These are phyloP conservation scores for Rhinoptilus africanus DNA, from an alignment of 2,113 vertebrate species.

Conservation along the genomic window DNA sequence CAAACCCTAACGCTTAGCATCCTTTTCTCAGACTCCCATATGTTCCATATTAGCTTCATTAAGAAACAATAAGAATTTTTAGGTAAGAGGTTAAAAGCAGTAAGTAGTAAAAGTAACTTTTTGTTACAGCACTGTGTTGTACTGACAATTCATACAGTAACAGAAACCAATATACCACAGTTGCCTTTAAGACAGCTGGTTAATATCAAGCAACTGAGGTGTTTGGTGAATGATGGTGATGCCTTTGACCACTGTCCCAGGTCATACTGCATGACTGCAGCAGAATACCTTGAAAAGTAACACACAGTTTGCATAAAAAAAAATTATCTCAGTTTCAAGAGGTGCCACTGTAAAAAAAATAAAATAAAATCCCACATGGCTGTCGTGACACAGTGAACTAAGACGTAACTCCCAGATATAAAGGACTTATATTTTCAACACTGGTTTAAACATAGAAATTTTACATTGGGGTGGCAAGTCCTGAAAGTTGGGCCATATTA, in stretches of 20 bases:
- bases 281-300: background rate
- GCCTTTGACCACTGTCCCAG: background rate
- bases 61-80: background rate
- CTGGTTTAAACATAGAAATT: background rate
- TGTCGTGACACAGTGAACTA: background rate
- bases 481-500: background rate
- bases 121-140: background rate
- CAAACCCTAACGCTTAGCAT: background rate
- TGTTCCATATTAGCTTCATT: background rate
- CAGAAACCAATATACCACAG: background rate
- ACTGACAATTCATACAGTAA: background rate
- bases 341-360: background rate
- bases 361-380: background rate
- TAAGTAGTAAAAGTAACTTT: background rate
- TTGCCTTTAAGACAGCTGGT: background rate
- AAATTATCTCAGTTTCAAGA: background rate
- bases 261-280: background rate
- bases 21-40: background rate
- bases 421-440: background rate
- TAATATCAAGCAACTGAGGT: background rate
- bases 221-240: background rate
- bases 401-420: background rate
- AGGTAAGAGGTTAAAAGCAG: background rate
- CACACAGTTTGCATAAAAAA: background rate
- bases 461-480: background rate